These are phyloP conservation scores for Ondatra zibethicus DNA, from an alignment of 2,113 vertebrate genomes.

Conservation along the genomic window DNA sequence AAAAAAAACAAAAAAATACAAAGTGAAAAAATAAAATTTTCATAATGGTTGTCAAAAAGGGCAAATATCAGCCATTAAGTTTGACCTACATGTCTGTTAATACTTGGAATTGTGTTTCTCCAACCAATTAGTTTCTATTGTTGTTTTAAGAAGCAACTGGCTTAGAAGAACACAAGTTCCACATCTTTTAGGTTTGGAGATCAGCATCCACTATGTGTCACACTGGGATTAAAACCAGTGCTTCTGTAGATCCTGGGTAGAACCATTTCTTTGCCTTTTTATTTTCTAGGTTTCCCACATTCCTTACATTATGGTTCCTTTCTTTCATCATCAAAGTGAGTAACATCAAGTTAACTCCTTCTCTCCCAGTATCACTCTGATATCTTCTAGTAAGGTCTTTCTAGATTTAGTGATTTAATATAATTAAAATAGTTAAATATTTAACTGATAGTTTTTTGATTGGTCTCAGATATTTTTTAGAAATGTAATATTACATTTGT, in stretches of 20 bases:
- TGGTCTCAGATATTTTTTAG: neutral
- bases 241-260: neutral
- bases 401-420: conserved; percentile 48
- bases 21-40: conserved; percentile 5
- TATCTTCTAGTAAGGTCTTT: conserved; percentile 7
- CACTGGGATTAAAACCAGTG: neutral
- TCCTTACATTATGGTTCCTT: neutral
- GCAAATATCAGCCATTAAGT: neutral
- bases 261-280: neutral
- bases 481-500: neutral
- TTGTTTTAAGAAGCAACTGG: neutral
- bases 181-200: neutral
- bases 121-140: conserved; percentile 3
- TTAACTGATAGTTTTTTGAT: conserved; percentile 37
- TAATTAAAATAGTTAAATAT: conserved; percentile 46
- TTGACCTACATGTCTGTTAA: conserved; percentile 39
- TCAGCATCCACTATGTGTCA: neutral
- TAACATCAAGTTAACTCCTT: neutral
- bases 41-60: neutral
- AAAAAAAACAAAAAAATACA: too few relatives aligned
- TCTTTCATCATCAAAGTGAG: conserved; percentile 15
- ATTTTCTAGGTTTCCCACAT: neutral
- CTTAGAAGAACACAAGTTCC: neutral
- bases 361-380: neutral
- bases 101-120: neutral